Evolutionary conservation across 2,888 invertebrate species (phyloP).

Genomic region (Spilarctia lutea): DNA sequence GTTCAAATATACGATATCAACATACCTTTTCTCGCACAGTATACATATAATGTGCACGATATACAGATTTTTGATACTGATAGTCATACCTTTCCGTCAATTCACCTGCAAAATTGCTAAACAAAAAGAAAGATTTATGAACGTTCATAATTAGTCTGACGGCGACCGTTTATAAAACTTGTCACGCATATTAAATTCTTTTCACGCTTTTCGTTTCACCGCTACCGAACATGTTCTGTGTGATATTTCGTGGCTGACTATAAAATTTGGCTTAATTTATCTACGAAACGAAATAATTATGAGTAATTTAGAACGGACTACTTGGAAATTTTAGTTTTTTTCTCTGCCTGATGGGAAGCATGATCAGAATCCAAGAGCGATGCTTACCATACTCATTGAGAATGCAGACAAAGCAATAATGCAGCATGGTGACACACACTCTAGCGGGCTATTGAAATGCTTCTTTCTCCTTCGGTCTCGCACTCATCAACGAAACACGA

Average conservation of each 20-base stretch:
- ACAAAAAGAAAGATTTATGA: constrained; percentile 13
- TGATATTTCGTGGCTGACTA: constrained; percentile 5
- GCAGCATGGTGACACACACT: no score
- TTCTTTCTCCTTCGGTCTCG: no score
- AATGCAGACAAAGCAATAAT: no score
- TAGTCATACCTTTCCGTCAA: constrained; percentile 1
- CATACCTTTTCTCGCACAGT: not conserved
- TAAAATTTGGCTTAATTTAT: constrained; percentile 12
- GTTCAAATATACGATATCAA: not conserved
- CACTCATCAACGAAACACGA: no score
- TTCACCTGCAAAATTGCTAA: constrained; percentile 14
- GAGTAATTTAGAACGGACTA: constrained; percentile 5
- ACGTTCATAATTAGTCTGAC: constrained; percentile 22
- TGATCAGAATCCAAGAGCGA: no score
- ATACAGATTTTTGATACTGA: not conserved
- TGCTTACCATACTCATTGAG: no score
- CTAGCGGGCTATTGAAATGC: no score
- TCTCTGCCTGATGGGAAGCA: no score
- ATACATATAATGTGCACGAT: not conserved
- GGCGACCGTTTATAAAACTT: constrained; percentile 33
- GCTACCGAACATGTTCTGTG: constrained; percentile 30
- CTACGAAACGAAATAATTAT: constrained; percentile 6
- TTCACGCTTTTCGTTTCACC: constrained; percentile 39
- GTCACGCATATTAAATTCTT: constrained; percentile 44
- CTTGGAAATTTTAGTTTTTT: not conserved